Conservation (phyloP, 2,888 invertebrate genomes). For the Agrochola circellaris region DNA sequence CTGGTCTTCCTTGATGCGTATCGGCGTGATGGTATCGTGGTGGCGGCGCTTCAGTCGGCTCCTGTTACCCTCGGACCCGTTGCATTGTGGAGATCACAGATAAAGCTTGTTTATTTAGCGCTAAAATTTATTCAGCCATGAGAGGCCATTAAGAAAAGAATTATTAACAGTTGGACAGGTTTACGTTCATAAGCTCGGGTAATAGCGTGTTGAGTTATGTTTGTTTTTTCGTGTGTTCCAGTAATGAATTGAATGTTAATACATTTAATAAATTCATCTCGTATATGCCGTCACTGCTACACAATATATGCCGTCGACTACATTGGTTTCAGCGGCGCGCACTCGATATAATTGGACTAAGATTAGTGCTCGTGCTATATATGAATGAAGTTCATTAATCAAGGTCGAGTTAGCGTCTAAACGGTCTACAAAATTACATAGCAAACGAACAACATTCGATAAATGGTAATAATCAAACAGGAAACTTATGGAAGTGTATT, state of each 20-base stretch:
- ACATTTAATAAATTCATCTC: conserved; percentile 78
- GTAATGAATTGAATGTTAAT: conserved; percentile 84
- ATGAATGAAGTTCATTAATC: conserved; percentile 84
- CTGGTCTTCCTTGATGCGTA: conserved; percentile 90
- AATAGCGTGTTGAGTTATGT: conserved; percentile 80
- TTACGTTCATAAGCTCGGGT: conserved; percentile 82
- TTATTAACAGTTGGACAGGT: conserved; percentile 85
- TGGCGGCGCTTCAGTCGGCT: conserved; percentile 89
- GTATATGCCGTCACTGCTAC: conserved; percentile 63
- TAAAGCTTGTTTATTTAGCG: conserved; percentile 89
- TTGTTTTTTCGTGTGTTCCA: conserved; percentile 79
- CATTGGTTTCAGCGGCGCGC: conserved; percentile 43
- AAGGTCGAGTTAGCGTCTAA: conserved; percentile 81
- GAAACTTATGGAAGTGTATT: conserved; percentile 83
- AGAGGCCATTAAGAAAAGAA: conserved; percentile 86
- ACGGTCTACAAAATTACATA: conserved; percentile 81
- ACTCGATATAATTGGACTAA: conserved; percentile 70
- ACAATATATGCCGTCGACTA: conserved; percentile 52
- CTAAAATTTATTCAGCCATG: conserved; percentile 87
- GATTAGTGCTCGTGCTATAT: conserved; percentile 72
- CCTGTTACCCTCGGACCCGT: conserved; percentile 84
- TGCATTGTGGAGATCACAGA: conserved; percentile 88
- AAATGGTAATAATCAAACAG: conserved; percentile 85
- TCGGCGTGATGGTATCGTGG: conserved; percentile 89
- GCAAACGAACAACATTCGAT: conserved; percentile 82